Evolutionary conservation across 1,140 invertebrate genomes (phyloP), one percentile per base, ranked within the genome.

Genomic region (Zaprionus ghesquierei): DNA sequence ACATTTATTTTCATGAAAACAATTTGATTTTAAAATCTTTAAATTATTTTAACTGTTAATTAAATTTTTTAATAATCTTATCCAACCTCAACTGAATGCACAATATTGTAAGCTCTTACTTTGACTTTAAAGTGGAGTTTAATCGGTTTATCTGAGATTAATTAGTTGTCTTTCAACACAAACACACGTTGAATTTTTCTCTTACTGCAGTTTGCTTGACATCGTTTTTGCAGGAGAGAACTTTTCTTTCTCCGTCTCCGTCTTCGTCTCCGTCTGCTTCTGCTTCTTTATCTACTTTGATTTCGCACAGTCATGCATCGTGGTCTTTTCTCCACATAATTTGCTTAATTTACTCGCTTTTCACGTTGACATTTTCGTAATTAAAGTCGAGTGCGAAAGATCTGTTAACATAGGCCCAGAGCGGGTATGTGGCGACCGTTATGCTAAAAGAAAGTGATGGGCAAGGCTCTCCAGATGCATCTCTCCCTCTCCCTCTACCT

Each of bases 371-470:
- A 64, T 46, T 46, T 75, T 53, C 60, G 23, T 70, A 64, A 75
- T 70, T 70, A 75, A 74, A 69, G 56, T 18, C 29, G 38, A 55
- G 44, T 50, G 51, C n/a, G 50, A 31, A 44, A 62, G 65, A 56
- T 62, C 46, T 50, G 65, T 53, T 15, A 46, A 33, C 35, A 44
- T 63, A 46, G 50, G 59, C 50, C 35, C 38, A 51, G 10, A 51
- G 33, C 27, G 27, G 27, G 27, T 44, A n/a, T 25, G 44, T 31
- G 41, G 6, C 5, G 29, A 27, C 41, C 46, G 41, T 60, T 46
- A 53, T 29, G 68, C 54, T 41, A 69, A 70, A 71, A 70, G 72
- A 75, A 75, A 75, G 72, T 75, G 72, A 85, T 77, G 73, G 54
- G 13, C 53, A 49, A 60, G 72, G 63, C 53, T 33, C 29, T 66